Base-by-base conservation (phyloP, 1,140 invertebrate species). In the Rhyacophila brunnea region DNA sequence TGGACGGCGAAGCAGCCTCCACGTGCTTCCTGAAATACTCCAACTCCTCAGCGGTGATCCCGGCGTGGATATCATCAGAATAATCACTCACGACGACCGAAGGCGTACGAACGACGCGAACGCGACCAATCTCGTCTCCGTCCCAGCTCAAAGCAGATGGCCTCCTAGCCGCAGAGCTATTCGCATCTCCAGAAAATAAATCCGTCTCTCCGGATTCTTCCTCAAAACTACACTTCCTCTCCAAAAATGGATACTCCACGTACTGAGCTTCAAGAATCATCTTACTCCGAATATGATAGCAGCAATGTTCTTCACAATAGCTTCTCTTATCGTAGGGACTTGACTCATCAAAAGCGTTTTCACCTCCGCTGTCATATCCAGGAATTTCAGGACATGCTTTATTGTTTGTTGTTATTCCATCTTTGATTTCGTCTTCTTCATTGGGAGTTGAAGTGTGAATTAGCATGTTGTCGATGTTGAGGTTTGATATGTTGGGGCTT, bases 41-140 rank as follows among this genome's bases (percentile, higher is more conserved):
- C 64, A 86, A 81, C 68, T 87, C 86, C 64, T 87, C 85, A 38
- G 84, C 73, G 6, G 83, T 85, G 2, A 86, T 80, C 6, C 84
- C 85, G 32, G 83, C 78, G 5, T 80, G 79, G 14, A 84, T 77
- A 60, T 89, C 88, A 68, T 91, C 89, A 0, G 88, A 90, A 67
- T 91, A 90, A 70, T 92, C 90, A 64, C 88, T 91, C 1, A 92
- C 87, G 2, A 92, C 89, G 13, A 92, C 89, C 14, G 88, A 90
- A 0, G 90, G 89, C 0, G 89, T 91, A 23, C 89, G 71, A 68
- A 88, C 87, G 65, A 83, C 87, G 1, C 87, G 77, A 2, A 77
- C 77, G 10, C 72, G 67, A 7, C 14, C 36, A 2, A 40, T 45
- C 9, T 60, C 54, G 1, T 51, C 49, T 11, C 49, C 58, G 1